Base-by-base conservation (phyloP, 2,797 vertebrate species). In the Trachurus trachurus region DNA sequence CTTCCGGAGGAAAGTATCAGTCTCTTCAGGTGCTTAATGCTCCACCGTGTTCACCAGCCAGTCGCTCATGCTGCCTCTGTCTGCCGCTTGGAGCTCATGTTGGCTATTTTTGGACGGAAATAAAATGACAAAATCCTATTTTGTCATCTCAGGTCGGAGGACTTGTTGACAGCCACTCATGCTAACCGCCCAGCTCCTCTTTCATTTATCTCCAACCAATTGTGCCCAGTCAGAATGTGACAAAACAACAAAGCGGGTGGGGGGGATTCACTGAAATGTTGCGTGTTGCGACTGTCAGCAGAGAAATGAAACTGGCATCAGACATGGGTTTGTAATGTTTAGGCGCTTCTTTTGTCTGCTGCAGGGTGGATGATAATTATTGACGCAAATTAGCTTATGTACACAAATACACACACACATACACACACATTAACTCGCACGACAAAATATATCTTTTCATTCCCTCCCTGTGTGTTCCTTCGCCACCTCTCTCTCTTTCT, bases 371-470 rank as follows among this genome's bases (percentile, higher is more conserved):
- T 78, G 44, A 69, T 58, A 78, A 87, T 90, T 85, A 88, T 87
- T 84, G 80, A 87, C 76, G 44, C 82, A 86, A 88, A 90, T 89
- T 70, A 87, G 76, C 63, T 81, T 56, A 59, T 69, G 78, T 64
- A 72, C 83, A 81, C 74, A 74, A 71, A 71, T 76, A 56, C 66
- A 61, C 70, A 72, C 50, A 64, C 44, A 60, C 68, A 42, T 67
- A 66, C 26, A 66, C 39, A 66, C 69, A 71, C 68, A 62, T 15
- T 47, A 47, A 76, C 82, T 59, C 37, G 45, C 61, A 62, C 11
- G 52, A 58, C 76, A 72, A 61, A 67, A 80, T 82, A 76, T 56
- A 82, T 87, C 42, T 62, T 69, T 42, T 76, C 26, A n/a, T 58
- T 88, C 40, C 62, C 69, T 71, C 70, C 54, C 42, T 34, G 40